phyloP scores from a whole-genome alignment of 2,888 invertebrate genomes.

The Cryptus viduatorius region DNA sequence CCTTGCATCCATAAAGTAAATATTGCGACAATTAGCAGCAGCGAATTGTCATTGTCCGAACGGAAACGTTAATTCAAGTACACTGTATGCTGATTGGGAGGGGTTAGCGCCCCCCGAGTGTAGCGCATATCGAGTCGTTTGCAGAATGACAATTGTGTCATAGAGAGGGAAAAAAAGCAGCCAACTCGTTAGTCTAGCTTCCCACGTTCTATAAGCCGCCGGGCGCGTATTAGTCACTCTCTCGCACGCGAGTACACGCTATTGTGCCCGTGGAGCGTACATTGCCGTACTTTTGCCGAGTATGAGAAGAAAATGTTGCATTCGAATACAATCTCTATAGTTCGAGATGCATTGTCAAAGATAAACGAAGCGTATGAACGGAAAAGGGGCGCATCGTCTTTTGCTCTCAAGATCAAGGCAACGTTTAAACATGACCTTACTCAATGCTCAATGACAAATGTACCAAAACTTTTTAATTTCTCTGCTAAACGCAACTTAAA shows the following conservation, averaged over 20 bases:
- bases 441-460: too few relatives aligned
- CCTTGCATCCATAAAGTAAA: neutral
- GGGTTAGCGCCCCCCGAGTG: neutral
- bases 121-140: too few relatives aligned
- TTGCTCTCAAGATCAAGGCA: too few relatives aligned
- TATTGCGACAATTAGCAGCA: conserved; percentile 23
- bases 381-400: neutral
- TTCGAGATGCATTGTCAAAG: neutral
- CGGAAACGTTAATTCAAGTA: conserved; percentile 58
- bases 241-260: conserved; percentile 15
- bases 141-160: conserved; percentile 64
- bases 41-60: conserved; percentile 46
- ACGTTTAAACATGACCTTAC: too few relatives aligned
- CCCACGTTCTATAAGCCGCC: conserved; percentile 63
- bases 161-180: conserved; percentile 34
- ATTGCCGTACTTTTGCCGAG: neutral
- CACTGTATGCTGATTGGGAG: conserved; percentile 28
- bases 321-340: neutral
- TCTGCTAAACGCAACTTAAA: too few relatives aligned
- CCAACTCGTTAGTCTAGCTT: conserved; percentile 45
- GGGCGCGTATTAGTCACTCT: conserved; percentile 30
- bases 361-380: conserved; percentile 6
- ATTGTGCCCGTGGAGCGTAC: conserved; percentile 3
- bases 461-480: too few relatives aligned
- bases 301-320: neutral